phyloP scores from a whole-genome alignment of 2,113 vertebrate genomes.

The Zosterops borbonicus region DNA sequence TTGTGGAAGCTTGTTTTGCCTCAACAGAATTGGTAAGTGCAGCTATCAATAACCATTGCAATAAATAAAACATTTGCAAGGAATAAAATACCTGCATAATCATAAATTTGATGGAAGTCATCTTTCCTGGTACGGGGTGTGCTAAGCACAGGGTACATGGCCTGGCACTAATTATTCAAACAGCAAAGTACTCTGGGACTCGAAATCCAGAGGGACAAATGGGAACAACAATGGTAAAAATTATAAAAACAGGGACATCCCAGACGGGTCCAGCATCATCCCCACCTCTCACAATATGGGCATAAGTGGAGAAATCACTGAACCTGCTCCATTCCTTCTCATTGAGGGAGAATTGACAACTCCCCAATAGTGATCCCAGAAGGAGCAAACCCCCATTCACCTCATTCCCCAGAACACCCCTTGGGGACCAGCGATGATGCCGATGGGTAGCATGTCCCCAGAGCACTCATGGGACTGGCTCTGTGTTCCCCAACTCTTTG shows the following conservation, averaged over 20 bases:
- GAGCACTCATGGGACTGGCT: background rate
- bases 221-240: background rate
- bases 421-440: rapidly evolving
- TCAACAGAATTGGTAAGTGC: background rate
- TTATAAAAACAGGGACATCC: background rate
- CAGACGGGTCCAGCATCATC: background rate
- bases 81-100: constrained; percentile 32
- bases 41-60: constrained; percentile 20
- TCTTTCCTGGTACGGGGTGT: background rate
- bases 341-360: background rate
- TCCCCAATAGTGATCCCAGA: background rate
- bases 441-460: rapidly evolving
- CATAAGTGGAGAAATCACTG: background rate
- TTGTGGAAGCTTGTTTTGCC: background rate
- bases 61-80: constrained; percentile 36
- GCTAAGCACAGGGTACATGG: background rate
- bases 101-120: background rate
- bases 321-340: background rate
- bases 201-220: background rate
- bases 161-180: background rate
- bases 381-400: background rate
- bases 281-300: rapidly evolving
- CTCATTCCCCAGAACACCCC: background rate
- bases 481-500: rapidly evolving
- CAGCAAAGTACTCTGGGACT: background rate